Conservation (phyloP, 2,888 invertebrate species). For the Mylabris sibirica region DNA sequence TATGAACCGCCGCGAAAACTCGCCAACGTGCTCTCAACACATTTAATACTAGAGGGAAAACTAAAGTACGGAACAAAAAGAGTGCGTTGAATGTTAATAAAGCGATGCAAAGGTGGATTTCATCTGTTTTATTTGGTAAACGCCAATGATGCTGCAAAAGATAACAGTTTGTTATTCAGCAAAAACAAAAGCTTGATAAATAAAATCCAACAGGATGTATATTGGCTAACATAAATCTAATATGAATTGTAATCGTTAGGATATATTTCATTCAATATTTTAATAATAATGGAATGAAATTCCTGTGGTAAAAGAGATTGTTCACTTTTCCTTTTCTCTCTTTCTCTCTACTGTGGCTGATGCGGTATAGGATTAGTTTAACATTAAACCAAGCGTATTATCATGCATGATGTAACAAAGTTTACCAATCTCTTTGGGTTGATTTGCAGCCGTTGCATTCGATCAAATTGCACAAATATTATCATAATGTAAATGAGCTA, state of each 20-base stretch:
- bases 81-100: not conserved
- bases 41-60: not conserved
- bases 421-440: not conserved
- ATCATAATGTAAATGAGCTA: constrained; percentile 27
- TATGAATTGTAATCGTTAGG: constrained; percentile 1
- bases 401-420: not conserved
- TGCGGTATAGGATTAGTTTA: not conserved
- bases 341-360: not conserved
- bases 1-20: not conserved
- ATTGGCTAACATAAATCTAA: constrained; percentile 1
- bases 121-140: not conserved
- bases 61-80: not conserved
- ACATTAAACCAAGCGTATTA: constrained; percentile 1
- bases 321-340: not conserved
- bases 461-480: not conserved
- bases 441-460: not conserved
- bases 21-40: not conserved
- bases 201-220: not conserved
- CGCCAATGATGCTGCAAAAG: not conserved
- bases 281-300: constrained; percentile 27
- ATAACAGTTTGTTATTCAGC: constrained; percentile 4
- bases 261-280: constrained; percentile 32
- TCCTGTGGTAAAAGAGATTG: not conserved
- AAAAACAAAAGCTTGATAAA: not conserved
- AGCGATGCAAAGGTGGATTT: not conserved